A percentile compares a stretch with the other conserved stretches of the same genome.
Evolutionary conservation across 2,113 vertebrate genomes (phyloP).

Genomic region (Oncorhynchus tshawytscha): DNA sequence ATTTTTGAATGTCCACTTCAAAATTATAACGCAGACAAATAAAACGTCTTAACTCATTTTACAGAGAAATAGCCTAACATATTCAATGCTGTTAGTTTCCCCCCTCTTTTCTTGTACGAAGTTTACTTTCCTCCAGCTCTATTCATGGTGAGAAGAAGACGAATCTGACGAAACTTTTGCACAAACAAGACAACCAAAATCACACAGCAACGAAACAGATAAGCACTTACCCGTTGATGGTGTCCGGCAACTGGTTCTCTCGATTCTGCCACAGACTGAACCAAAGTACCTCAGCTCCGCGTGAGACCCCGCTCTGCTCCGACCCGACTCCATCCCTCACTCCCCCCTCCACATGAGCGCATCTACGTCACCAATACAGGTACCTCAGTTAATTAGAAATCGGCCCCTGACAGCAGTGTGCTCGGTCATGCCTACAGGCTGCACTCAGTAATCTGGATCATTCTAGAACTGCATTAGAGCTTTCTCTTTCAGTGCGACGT

Average conservation of each 20-base stretch:
- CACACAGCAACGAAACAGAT: neutral
- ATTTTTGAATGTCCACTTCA: neutral
- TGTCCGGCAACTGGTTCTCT: constrained; percentile 59
- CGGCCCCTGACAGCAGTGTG: constrained; percentile 15
- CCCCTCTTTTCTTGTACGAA: neutral
- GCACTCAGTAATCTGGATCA: constrained; percentile 30
- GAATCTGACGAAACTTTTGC: neutral
- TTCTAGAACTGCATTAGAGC: constrained; percentile 32
- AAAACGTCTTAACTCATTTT: neutral
- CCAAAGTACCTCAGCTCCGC: constrained; percentile 56
- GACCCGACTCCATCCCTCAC: constrained; percentile 54
- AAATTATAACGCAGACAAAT: neutral
- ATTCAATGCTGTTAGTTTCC: neutral
- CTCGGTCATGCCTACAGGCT: constrained; percentile 38
- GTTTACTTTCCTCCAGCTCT: neutral
- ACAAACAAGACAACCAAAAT: neutral
- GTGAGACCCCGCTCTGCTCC: constrained; percentile 53
- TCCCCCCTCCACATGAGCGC: constrained; percentile 6
- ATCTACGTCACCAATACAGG: constrained; percentile 63
- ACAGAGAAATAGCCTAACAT: neutral
- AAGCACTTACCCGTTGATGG: constrained; percentile 53
- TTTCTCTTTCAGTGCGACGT: constrained; percentile 23
- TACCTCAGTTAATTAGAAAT: constrained; percentile 60
- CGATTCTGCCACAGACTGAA: constrained; percentile 63
- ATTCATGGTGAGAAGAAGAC: neutral